Evolutionary conservation across 2,797 vertebrate species (phyloP), one percentile per base, ranked within the genome.

Genomic region (Pangasius krempfi): DNA sequence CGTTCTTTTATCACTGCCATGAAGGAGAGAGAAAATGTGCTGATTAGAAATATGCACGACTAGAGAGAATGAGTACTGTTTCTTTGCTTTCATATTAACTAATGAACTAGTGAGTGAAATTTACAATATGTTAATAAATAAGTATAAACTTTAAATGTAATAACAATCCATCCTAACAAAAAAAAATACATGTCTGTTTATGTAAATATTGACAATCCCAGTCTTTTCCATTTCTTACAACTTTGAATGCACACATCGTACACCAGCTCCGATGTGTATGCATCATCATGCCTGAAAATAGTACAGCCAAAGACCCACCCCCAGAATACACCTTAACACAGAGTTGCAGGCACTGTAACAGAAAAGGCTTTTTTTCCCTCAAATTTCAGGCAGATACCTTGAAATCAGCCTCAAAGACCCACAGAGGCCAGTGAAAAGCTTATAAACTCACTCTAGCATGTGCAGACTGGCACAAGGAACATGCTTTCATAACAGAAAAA

Each of bases 1-100:
- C 78, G 87, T 79, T 20, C 87, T 93, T 96, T 96, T 96, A 96
- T 95, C 94, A 92, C 92, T 90, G 89, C 95, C 95, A 93, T 94
- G 90, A 62, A 93, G 86, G 78, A 91, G 90, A 88, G 47, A 90
- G 90, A 89, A 90, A 80, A 81, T 73, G 73, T 73, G 86, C 93
- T 93, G 93, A 95, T 95, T 93, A 93, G 93, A 94, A 95, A 93
- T 93, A 92, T 91, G 90, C 90, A 91, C n/a, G 25, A 44, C 27
- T 8, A 56, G 20, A 37, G 22, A 85, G 30, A 27, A 56, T 2
- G 60, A 33, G 82, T 12, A 6, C 58, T n/a, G 82, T 68, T 58
- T 73, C 83, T 54, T 18, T 64, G 80, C 5, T 1, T 60, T 40
- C 54, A 3, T 27, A 6, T 40, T 64, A 44, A 47, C 81, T 47